phyloP scores from a whole-genome alignment of 2,888 invertebrate species.

The Amitus sp. region DNA sequence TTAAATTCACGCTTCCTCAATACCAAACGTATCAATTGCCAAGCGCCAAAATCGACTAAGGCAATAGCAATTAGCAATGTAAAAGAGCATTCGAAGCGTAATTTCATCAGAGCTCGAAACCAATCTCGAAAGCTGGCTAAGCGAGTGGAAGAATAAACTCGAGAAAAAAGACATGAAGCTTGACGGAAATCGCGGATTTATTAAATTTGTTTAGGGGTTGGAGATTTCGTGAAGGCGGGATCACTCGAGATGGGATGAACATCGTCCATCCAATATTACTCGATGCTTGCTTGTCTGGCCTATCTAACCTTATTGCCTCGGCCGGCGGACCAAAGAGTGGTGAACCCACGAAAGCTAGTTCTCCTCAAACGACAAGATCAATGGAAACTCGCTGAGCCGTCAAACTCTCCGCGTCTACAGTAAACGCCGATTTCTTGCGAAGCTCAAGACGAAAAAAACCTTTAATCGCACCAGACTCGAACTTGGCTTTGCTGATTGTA shows the following conservation, averaged over 20 bases:
- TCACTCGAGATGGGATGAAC: conserved; percentile 47
- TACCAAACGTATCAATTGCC: not conserved
- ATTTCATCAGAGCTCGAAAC: not conserved
- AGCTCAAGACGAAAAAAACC: conserved; percentile 10
- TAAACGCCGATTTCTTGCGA: conserved; percentile 28
- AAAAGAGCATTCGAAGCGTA: no score
- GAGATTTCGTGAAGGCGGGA: conserved; percentile 44
- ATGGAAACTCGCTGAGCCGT: conserved; percentile 45
- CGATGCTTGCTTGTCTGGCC: conserved; percentile 51
- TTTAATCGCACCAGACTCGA: no score
- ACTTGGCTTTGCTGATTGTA: no score
- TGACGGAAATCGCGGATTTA: conserved; percentile 62
- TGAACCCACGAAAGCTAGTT: conserved; percentile 46
- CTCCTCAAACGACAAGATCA: conserved; percentile 50
- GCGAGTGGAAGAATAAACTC: conserved; percentile 4
- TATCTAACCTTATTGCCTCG: conserved; percentile 59
- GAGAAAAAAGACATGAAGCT: conserved; percentile 21
- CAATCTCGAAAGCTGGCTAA: conserved; percentile 3
- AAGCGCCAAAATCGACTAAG: no score
- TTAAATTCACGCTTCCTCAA: not conserved
- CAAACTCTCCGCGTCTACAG: conserved; percentile 28
- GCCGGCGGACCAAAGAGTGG: conserved; percentile 53
- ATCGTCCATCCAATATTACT: conserved; percentile 56
- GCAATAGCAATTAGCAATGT: no score
- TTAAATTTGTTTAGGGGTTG: conserved; percentile 63